These are phyloP conservation scores for Drosophila hawaiiensis DNA, from an alignment of 2,888 invertebrate species.

Conservation along the genomic window DNA sequence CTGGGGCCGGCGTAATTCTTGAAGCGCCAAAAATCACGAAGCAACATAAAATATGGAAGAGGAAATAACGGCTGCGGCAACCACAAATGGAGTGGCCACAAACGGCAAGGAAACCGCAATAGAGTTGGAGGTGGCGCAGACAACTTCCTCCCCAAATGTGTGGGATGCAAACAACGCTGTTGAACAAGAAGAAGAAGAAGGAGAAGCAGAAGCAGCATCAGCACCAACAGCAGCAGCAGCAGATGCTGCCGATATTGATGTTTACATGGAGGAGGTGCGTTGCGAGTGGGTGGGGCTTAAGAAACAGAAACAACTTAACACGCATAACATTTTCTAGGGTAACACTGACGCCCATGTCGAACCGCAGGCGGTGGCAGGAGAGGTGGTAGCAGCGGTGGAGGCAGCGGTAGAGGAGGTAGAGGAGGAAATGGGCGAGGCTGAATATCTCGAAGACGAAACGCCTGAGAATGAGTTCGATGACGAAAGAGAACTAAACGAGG, in stretches of 20 bases:
- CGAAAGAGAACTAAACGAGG: conserved; percentile 18
- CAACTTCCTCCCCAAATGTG: conserved; percentile 1
- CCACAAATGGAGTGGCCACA: conserved; percentile 49
- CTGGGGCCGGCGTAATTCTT: conserved; percentile 40
- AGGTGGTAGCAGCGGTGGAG: background rate
- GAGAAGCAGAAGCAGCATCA: conserved; percentile 17
- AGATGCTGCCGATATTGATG: conserved; percentile 23
- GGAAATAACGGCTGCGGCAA: conserved; percentile 49
- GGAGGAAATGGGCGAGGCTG: conserved; percentile 58
- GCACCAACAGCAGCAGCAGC: conserved; percentile 9
- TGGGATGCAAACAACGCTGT: conserved; percentile 28
- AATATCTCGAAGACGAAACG: conserved; percentile 63
- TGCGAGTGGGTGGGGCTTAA: background rate
- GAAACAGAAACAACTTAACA: conserved; percentile 31
- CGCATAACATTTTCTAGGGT: conserved; percentile 50
- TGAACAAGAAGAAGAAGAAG: conserved; percentile 19
- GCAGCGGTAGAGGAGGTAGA: conserved; percentile 13
- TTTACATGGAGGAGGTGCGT: conserved; percentile 62
- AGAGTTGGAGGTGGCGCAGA: background rate
- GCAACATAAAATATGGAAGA: conserved; percentile 48
- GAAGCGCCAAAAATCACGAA: conserved; percentile 53
- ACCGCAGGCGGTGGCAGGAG: background rate
- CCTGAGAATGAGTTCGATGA: conserved; percentile 38
- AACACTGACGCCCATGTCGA: conserved; percentile 16
- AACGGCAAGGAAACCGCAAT: conserved; percentile 15